Percentiles rank a stretch among this genome's conserved stretches.
Evolutionary conservation across 2,888 invertebrate species (phyloP).

Genomic region (Cancer borealis): DNA sequence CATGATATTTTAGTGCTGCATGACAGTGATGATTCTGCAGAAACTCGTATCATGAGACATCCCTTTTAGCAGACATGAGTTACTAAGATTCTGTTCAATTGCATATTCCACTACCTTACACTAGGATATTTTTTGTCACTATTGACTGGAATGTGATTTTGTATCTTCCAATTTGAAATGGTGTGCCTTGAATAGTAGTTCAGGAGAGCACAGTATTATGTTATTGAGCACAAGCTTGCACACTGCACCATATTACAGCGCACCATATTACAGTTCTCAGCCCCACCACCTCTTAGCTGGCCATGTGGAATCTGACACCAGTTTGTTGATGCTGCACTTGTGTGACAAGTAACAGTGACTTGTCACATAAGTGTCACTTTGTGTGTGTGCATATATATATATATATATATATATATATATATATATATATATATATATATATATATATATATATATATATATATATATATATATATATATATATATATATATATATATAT

Average conservation of each 20-base stretch:
- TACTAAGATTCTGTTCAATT: background rate
- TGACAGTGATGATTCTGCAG: background rate
- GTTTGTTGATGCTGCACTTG: background rate
- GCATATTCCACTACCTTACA: background rate
- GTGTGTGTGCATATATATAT: too few species aligned
- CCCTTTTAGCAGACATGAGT: background rate
- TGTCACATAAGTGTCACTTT: background rate
- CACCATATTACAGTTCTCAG: background rate
- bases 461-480: background rate
- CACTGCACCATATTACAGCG: background rate
- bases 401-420: background rate
- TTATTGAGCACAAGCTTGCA: background rate
- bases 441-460: slow-evolving; percentile 63
- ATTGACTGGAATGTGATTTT: slow-evolving; percentile 58
- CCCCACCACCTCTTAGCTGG: background rate
- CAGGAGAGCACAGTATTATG: slow-evolving; percentile 54
- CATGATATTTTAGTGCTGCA: background rate
- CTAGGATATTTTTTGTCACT: slow-evolving; percentile 5
- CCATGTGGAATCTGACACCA: background rate
- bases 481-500: too few species aligned
- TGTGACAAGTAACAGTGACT: background rate
- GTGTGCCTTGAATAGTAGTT: slow-evolving; percentile 68
- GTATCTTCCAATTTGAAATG: slow-evolving; percentile 62
- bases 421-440: slow-evolving; percentile 43
- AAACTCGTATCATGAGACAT: background rate